These are phyloP conservation scores for Agrenia bidenticulata DNA, from an alignment of 2,888 invertebrate genomes.

Conservation along the genomic window DNA sequence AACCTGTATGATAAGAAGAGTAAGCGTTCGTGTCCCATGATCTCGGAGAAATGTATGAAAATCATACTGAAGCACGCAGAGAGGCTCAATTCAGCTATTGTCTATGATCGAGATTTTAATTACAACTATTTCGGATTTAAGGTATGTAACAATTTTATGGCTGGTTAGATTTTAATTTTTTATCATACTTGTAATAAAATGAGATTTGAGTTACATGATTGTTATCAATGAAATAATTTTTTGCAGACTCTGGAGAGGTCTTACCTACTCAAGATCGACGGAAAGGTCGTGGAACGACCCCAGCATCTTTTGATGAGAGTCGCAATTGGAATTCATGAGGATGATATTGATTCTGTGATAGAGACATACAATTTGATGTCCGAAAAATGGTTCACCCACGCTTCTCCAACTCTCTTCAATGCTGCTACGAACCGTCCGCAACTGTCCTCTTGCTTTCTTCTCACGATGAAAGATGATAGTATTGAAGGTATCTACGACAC, in stretches of 20 bases:
- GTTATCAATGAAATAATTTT: no score
- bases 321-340: slow-evolving; percentile 91
- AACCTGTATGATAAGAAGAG: slow-evolving; percentile 73
- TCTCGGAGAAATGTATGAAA: slow-evolving; percentile 77
- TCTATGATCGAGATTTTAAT: slow-evolving; percentile 93
- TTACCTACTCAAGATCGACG: slow-evolving; percentile 86
- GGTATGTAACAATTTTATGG: slow-evolving; percentile 52
- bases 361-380: slow-evolving; percentile 95
- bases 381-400: slow-evolving; percentile 95
- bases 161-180: background rate
- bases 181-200: background rate
- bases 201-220: background rate
- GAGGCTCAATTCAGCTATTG: slow-evolving; percentile 87
- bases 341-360: slow-evolving; percentile 87
- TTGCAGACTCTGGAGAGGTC: slow-evolving; percentile 84
- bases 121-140: slow-evolving; percentile 99
- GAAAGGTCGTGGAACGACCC: slow-evolving; percentile 91
- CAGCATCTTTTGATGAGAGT: slow-evolving; percentile 99
- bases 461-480: slow-evolving; percentile 92
- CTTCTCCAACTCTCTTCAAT: slow-evolving; percentile 94
- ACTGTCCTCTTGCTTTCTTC: slow-evolving; percentile 88
- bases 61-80: slow-evolving; percentile 86
- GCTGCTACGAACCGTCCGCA: slow-evolving; percentile 90
- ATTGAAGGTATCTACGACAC: slow-evolving; percentile 94
- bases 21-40: slow-evolving; percentile 74